Conservation (phyloP, 1,140 invertebrate genomes). For the Hermatobates lingyangjiaoensis region DNA sequence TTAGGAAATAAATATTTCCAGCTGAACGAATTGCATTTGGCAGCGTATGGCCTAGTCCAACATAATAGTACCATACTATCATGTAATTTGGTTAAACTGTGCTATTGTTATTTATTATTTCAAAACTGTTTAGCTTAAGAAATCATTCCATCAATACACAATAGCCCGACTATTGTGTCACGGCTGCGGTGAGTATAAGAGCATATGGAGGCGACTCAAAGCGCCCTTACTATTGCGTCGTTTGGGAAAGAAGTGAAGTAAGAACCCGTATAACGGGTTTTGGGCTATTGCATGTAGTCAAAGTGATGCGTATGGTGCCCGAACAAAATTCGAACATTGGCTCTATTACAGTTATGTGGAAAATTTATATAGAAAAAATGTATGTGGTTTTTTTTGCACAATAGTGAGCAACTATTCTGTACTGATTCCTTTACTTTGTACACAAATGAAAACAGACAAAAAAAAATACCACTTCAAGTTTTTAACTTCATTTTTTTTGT, state of each 20-base stretch:
- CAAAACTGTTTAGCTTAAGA: slow-evolving; percentile 8
- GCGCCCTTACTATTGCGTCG: slow-evolving; percentile 7
- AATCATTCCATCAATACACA: slow-evolving; percentile 13
- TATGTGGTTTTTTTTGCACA: slow-evolving; percentile 6
- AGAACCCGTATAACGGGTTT: not conserved
- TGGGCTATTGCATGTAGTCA: not conserved
- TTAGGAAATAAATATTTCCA: not conserved
- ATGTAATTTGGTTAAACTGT: slow-evolving; percentile 14
- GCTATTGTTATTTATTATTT: slow-evolving; percentile 11
- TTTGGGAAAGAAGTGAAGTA: slow-evolving; percentile 8
- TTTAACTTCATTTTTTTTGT: not conserved
- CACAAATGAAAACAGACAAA: not conserved
- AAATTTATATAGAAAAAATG: slow-evolving; percentile 10
- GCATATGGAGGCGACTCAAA: slow-evolving; percentile 1
- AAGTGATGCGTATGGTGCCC: slow-evolving; percentile 3
- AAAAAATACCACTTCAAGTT: not conserved
- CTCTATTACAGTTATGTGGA: slow-evolving; percentile 14
- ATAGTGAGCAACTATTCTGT: slow-evolving; percentile 17
- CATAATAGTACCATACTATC: slow-evolving; percentile 19
- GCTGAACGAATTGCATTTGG: slow-evolving; percentile 3
- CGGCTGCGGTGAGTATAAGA: not conserved
- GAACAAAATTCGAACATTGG: slow-evolving; percentile 3
- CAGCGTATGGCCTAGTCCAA: slow-evolving; percentile 10
- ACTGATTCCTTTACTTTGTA: slow-evolving; percentile 16
- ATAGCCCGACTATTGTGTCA: slow-evolving; percentile 14